These are phyloP conservation scores for Crocidura indochinensis DNA, from an alignment of 2,797 vertebrate species.

Conservation along the genomic window DNA sequence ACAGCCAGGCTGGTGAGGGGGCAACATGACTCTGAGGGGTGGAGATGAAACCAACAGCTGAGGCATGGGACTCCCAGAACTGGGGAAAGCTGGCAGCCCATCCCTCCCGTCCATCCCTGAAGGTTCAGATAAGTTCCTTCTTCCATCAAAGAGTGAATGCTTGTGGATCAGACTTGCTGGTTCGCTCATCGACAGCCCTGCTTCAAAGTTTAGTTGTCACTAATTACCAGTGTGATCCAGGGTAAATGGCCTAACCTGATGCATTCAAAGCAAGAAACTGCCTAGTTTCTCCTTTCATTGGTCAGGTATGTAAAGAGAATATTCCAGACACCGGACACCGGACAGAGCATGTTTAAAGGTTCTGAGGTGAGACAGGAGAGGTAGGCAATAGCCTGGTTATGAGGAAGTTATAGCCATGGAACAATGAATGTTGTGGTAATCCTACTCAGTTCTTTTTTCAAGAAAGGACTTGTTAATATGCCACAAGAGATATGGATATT, in stretches of 20 bases:
- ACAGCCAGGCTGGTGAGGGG: background rate
- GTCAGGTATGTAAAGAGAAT: background rate
- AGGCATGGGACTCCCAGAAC: background rate
- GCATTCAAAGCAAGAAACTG: background rate
- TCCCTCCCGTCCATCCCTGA: background rate
- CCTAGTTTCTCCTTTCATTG: background rate
- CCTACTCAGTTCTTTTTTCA: background rate
- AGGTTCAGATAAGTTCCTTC: too few relatives aligned
- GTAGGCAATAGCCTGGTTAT: background rate
- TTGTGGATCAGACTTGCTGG: background rate
- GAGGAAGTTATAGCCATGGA: background rate
- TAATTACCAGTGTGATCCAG: slow-evolving; percentile 35
- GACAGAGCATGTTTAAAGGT: background rate
- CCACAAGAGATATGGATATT: background rate
- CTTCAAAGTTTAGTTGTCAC: slow-evolving; percentile 14
- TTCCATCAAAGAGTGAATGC: too few relatives aligned
- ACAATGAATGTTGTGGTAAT: background rate
- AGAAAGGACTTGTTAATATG: background rate
- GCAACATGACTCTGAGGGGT: accelerated
- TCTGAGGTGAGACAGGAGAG: background rate
- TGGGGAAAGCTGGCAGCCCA: background rate
- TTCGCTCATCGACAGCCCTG: background rate
- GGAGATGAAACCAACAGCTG: background rate
- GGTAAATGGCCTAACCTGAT: slow-evolving; percentile 18
- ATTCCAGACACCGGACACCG: background rate